Conservation (phyloP, 2,797 vertebrate species). For the Brotula barbata region DNA sequence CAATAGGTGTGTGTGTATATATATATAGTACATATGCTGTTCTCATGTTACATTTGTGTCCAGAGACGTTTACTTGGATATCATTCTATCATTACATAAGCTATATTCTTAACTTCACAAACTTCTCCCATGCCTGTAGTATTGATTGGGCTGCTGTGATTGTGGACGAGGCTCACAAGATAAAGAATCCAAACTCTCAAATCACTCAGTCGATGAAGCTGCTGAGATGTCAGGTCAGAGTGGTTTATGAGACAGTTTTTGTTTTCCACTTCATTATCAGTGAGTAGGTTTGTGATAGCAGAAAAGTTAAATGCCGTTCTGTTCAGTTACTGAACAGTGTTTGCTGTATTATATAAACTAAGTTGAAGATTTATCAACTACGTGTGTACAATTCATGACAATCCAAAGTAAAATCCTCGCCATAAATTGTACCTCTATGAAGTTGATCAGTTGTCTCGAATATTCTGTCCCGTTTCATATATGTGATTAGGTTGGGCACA, state of each 20-base stretch:
- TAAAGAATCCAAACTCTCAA: constrained; percentile 93
- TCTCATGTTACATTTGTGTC: rapidly evolving
- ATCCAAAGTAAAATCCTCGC: no score
- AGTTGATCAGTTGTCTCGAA: no score
- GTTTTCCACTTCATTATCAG: background rate
- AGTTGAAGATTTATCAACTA: no score
- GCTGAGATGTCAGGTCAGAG: constrained; percentile 84
- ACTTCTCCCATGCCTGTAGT: constrained; percentile 66
- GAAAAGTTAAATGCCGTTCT: background rate
- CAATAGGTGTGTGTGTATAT: constrained; percentile 86
- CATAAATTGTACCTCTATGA: no score
- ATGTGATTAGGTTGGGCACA: no score
- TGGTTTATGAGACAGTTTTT: constrained; percentile 40
- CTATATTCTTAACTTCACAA: background rate
- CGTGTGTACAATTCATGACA: no score
- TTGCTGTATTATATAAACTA: no score
- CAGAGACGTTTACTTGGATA: background rate
- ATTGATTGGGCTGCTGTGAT: constrained; percentile 91
- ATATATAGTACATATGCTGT: no score
- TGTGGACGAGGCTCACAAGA: constrained; percentile 94
- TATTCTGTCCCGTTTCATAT: no score
- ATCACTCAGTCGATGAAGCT: constrained; percentile 92
- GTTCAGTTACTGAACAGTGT: no score
- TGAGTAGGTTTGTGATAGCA: background rate
- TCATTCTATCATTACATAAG: background rate